Percentiles rank a stretch among this genome's conserved stretches.
These are phyloP conservation scores for Drosophila longiperda DNA, from an alignment of 2,888 invertebrate genomes.

Conservation along the genomic window DNA sequence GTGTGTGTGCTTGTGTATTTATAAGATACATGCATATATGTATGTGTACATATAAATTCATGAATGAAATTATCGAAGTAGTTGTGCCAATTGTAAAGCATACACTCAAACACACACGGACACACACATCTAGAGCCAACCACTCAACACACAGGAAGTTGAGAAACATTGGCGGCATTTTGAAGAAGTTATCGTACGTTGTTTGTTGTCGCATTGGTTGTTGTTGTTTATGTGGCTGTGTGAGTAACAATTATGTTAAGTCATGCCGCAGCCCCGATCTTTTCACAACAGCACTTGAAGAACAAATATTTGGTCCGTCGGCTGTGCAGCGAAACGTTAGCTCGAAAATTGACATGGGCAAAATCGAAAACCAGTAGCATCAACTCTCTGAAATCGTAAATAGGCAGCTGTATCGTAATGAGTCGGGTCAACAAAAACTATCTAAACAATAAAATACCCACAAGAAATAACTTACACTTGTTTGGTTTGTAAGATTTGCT, in stretches of 20 bases:
- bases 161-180: conserved; percentile 77
- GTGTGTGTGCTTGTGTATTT: conserved; percentile 41
- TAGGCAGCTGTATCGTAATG: conserved; percentile 53
- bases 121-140: conserved; percentile 29
- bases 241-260: conserved; percentile 72
- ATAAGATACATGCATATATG: conserved; percentile 37
- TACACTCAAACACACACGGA: conserved; percentile 39
- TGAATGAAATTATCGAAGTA: conserved; percentile 65
- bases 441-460: background rate
- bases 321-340: conserved; percentile 12
- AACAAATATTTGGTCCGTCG: conserved; percentile 68
- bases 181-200: conserved; percentile 63
- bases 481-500: conserved; percentile 32
- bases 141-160: conserved; percentile 74
- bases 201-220: conserved; percentile 2
- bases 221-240: conserved; percentile 40
- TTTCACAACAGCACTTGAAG: conserved; percentile 77
- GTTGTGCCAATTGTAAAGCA: conserved; percentile 73
- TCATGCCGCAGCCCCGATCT: conserved; percentile 74
- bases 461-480: conserved; percentile 3
- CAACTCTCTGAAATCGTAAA: conserved; percentile 54
- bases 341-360: conserved; percentile 54
- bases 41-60: conserved; percentile 66
- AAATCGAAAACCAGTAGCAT: conserved; percentile 64
- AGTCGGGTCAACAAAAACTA: conserved; percentile 40